These are phyloP conservation scores for Dicaeum eximium DNA, from an alignment of 2,113 vertebrate species.

Conservation along the genomic window DNA sequence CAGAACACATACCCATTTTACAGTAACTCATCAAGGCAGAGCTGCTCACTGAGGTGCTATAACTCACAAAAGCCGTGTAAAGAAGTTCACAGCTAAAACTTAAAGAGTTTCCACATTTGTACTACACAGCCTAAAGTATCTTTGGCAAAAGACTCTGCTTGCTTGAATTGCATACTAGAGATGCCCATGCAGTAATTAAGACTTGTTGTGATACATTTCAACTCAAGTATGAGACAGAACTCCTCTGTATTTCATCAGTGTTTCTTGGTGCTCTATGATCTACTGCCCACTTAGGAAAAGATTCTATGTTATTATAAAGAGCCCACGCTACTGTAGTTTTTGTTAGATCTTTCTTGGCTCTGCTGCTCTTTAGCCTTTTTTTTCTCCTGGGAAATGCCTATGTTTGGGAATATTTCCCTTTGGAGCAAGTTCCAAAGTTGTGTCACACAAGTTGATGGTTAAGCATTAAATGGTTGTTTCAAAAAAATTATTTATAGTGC, in stretches of 20 bases:
- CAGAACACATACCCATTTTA: background rate
- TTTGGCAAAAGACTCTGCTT: background rate
- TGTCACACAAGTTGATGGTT: background rate
- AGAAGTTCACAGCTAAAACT: background rate
- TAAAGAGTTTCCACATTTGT: background rate
- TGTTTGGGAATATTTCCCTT: constrained; percentile 42
- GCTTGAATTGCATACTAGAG: background rate
- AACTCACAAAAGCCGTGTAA: background rate
- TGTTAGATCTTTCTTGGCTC: constrained; percentile 34
- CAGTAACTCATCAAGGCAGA: background rate
- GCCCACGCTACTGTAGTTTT: constrained; percentile 6
- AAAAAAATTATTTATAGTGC: constrained; percentile 16
- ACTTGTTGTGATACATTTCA: background rate
- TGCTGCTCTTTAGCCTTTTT: background rate
- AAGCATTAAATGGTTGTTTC: constrained; percentile 20
- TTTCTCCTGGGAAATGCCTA: constrained; percentile 25
- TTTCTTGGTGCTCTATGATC: constrained; percentile 24
- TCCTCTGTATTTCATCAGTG: background rate
- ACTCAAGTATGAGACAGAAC: background rate
- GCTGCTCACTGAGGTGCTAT: background rate
- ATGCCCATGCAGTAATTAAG: background rate
- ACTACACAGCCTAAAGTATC: background rate
- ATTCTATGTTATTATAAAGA: constrained; percentile 13
- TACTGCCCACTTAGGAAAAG: constrained; percentile 25
- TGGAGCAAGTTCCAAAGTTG: constrained; percentile 13